These are phyloP conservation scores for Mergus octosetaceus DNA, from an alignment of 2,797 vertebrate genomes.

Conservation along the genomic window DNA sequence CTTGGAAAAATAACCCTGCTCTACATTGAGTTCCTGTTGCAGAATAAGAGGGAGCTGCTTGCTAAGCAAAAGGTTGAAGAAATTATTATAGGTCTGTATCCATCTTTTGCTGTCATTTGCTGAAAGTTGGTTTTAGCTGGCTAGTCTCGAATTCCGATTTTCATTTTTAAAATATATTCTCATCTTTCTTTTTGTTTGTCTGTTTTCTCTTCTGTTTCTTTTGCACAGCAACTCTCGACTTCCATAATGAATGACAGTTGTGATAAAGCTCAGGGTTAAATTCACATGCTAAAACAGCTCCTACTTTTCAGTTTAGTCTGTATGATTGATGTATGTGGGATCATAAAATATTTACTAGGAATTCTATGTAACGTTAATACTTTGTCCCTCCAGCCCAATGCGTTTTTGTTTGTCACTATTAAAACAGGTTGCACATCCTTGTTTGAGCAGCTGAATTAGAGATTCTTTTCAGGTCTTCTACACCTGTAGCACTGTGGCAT, in stretches of 20 bases:
- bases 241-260: not conserved
- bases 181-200: not conserved
- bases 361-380: not conserved
- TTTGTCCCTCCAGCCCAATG: not conserved
- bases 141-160: not conserved
- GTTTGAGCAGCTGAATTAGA: not conserved
- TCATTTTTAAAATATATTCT: conserved; percentile 1
- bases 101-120: conserved; percentile 21
- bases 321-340: not conserved
- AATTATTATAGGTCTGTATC: conserved; percentile 83
- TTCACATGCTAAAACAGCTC: not conserved
- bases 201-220: not conserved
- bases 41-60: conserved; percentile 84
- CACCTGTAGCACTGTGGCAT: not conserved
- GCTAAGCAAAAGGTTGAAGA: conserved; percentile 91
- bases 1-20: conserved; percentile 84
- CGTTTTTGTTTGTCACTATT: not conserved
- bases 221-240: not conserved
- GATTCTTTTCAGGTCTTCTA: not conserved
- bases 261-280: not conserved
- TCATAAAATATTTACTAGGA: not conserved
- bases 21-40: conserved; percentile 87
- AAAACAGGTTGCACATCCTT: not conserved
- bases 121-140: not conserved
- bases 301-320: not conserved